These are phyloP conservation scores for Chaetodon trifasciatus DNA, from an alignment of 2,797 vertebrate genomes.

Conservation along the genomic window DNA sequence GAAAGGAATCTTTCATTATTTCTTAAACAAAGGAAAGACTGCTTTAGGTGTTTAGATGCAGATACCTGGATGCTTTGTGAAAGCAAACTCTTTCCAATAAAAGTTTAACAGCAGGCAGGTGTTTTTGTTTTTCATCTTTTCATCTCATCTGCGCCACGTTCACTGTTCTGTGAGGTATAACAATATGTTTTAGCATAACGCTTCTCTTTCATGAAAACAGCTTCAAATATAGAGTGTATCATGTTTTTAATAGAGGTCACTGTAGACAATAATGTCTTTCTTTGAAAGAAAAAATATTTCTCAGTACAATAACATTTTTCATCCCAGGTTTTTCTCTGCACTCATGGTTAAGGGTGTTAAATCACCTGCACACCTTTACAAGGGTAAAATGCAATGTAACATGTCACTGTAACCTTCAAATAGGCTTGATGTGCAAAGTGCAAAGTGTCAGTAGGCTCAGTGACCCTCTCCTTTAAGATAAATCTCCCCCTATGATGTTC, in stretches of 20 bases:
- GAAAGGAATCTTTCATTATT: constrained; percentile 83
- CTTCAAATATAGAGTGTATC: constrained; percentile 30
- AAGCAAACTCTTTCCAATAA: constrained; percentile 70
- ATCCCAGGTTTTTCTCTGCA: constrained; percentile 1
- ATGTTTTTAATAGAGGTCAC: constrained; percentile 43
- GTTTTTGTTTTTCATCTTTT: constrained; percentile 50
- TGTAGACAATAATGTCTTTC: constrained; percentile 20
- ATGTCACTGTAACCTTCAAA: background rate
- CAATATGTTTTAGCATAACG: background rate
- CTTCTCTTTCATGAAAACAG: constrained; percentile 25
- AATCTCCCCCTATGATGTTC: background rate
- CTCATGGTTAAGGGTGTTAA: constrained; percentile 35
- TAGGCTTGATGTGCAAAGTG: background rate
- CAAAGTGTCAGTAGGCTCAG: background rate
- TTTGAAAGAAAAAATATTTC: constrained; percentile 11
- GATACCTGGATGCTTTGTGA: constrained; percentile 78
- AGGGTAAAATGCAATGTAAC: background rate
- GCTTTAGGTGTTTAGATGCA: constrained; percentile 81
- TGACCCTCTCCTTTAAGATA: background rate
- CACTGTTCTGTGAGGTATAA: constrained; percentile 8
- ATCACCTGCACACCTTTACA: constrained; percentile 7
- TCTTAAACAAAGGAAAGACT: constrained; percentile 63
- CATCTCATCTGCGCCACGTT: constrained; percentile 49
- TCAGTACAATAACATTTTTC: background rate
- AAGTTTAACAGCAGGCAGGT: constrained; percentile 57